These are phyloP conservation scores for Lamellibrachia columna DNA, from an alignment of 2,888 invertebrate species.

Conservation along the genomic window DNA sequence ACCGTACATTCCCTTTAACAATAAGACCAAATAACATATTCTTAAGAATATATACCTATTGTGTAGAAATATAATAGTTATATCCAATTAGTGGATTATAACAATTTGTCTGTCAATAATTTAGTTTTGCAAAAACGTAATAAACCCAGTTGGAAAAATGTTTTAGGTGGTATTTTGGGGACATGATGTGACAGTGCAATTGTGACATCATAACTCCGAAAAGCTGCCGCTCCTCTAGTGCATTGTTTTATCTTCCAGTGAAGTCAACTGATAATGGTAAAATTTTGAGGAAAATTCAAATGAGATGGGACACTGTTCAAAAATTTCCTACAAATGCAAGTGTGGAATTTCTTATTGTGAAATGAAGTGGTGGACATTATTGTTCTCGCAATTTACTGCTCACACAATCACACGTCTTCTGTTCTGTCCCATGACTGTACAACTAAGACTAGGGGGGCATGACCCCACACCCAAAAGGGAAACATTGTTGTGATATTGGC, in stretches of 20 bases:
- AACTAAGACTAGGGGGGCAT: background rate
- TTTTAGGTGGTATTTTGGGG: background rate
- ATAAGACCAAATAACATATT: background rate
- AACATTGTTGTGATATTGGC: no score
- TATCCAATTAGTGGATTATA: background rate
- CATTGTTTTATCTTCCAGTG: background rate
- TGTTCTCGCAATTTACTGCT: background rate
- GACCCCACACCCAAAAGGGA: no score
- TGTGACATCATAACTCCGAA: background rate
- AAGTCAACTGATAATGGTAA: background rate
- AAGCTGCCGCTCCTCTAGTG: background rate
- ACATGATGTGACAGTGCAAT: background rate
- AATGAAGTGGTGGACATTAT: background rate
- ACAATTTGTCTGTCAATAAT: no score
- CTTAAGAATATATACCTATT: background rate
- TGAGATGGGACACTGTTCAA: background rate
- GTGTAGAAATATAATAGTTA: background rate
- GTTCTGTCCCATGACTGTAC: background rate
- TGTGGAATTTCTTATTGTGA: background rate
- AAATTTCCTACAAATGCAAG: background rate
- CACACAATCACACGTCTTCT: background rate
- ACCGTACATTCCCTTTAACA: background rate
- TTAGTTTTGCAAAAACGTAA: background rate
- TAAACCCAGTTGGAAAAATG: background rate
- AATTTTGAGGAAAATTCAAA: background rate